Conservation (phyloP, 2,113 vertebrate species). For the Zapus hudsonius region DNA sequence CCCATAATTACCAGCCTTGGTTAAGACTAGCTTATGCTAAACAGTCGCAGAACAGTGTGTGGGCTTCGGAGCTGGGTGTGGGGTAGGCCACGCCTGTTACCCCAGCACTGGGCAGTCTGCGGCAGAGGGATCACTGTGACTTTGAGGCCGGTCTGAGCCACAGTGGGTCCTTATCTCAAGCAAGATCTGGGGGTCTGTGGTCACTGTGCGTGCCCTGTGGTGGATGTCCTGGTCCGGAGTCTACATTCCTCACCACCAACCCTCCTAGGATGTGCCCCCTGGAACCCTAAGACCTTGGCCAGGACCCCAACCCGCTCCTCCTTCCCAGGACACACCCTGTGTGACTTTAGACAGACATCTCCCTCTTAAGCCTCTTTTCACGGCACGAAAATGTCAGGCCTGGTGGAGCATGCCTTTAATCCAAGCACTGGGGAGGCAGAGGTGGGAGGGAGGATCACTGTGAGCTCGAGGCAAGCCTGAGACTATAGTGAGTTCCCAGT, state of each 20-base stretch:
- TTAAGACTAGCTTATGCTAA: not conserved
- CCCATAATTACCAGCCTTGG: not conserved
- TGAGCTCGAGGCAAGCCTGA: too few species aligned
- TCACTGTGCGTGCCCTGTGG: not conserved
- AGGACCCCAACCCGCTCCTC: not conserved
- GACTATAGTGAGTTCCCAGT: too few species aligned
- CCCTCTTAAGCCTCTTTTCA: conserved; percentile 3
- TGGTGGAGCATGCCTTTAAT: too few species aligned
- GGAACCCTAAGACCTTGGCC: too few species aligned
- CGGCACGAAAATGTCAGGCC: not conserved
- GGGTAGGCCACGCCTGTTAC: too few species aligned
- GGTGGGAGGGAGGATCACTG: too few species aligned
- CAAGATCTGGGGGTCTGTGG: too few species aligned
- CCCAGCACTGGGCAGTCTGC: not conserved
- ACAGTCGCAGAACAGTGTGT: too few species aligned
- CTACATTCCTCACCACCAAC: not conserved
- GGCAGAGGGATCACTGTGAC: not conserved
- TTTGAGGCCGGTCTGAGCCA: not conserved
- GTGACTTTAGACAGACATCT: not conserved
- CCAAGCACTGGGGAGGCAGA: too few species aligned
- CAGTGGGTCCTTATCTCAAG: too few species aligned
- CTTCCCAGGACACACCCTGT: not conserved
- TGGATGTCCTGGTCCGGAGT: too few species aligned
- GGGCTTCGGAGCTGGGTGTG: not conserved
- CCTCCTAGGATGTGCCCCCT: too few species aligned